Base-by-base conservation (phyloP, 2,888 invertebrate species). In the Neoitamus cyanurus region DNA sequence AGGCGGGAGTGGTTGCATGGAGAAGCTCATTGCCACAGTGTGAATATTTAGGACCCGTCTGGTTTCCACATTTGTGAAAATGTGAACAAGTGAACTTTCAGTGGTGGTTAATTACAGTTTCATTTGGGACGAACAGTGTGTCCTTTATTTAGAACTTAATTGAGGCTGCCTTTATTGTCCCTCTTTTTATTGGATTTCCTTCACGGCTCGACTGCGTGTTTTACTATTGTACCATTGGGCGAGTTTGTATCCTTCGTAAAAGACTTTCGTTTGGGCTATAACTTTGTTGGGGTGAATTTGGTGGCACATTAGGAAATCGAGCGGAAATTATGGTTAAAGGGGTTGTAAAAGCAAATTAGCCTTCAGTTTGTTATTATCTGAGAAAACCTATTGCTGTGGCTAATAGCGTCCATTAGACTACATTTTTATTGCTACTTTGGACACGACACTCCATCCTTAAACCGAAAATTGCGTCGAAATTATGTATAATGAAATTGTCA, bases 81-180 rank as follows among this genome's bases (percentile, higher is more conserved):
- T 73, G 13, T 9, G 58, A 28, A 34, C 48, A 78, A n/a, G 46
- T 78, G 48, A 58, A 48, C 15, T 42, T 31, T 37, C 9, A 11
- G 78, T 58, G 78, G 28, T 78, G 15, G 48, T 25, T 78, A 78
- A 78, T 48, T 46, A 30, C n/a, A 11, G 13, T 31, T 48, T 20
- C 25, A 28, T 42, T 6, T 48, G 25, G 20, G 15, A 1, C 7
- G 20, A 48, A 48, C 37, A 30, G 30, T 31, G 15, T 78, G 78
- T 48, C 48, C 48, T 78, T 78, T 78, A 78, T 58, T 78, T 78
- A 78, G 78, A 34, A 48, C 58, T 78, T 78, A 78, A 78, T 78
- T 78, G 31, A 31, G 20, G 48, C 31, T 20, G 15, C 75, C n/a
- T 78, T 58, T 34, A 31, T 20, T 48, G 28, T 46, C 11, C 3